These are phyloP conservation scores for Chelonia mydas DNA, from an alignment of 2,797 vertebrate species.

Conservation along the genomic window DNA sequence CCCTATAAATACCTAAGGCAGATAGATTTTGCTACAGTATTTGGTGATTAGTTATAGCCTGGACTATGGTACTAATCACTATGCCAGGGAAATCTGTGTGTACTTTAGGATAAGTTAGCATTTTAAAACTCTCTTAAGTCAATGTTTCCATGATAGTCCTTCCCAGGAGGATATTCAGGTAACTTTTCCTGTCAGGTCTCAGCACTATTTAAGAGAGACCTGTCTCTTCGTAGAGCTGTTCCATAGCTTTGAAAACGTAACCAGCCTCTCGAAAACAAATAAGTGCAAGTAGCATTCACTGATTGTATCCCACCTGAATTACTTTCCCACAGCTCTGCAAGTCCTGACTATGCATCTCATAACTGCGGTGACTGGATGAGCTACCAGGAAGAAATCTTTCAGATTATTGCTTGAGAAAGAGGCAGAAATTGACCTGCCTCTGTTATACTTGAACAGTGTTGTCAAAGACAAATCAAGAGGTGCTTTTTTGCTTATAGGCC, in stretches of 20 bases:
- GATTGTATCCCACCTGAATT: accelerated
- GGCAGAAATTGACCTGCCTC: background rate
- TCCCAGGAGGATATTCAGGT: background rate
- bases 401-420: background rate
- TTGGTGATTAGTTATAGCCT: background rate
- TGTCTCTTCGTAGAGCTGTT: background rate
- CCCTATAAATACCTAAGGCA: too few species aligned
- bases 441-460: accelerated
- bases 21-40: background rate
- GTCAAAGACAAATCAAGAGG: background rate
- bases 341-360: background rate
- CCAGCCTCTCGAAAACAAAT: background rate
- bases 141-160: background rate
- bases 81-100: background rate
- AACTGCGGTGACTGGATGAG: conserved; percentile 23
- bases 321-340: background rate
- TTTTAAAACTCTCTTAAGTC: background rate
- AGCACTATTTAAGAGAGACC: conserved; percentile 10
- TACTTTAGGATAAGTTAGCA: background rate
- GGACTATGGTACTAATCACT: background rate
- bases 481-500: background rate
- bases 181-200: background rate
- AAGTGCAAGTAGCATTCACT: accelerated
- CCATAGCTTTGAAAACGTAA: background rate
- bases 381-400: background rate